Evolutionary conservation across 1,140 invertebrate species (phyloP).

Genomic region (Diachasma alloeum): DNA sequence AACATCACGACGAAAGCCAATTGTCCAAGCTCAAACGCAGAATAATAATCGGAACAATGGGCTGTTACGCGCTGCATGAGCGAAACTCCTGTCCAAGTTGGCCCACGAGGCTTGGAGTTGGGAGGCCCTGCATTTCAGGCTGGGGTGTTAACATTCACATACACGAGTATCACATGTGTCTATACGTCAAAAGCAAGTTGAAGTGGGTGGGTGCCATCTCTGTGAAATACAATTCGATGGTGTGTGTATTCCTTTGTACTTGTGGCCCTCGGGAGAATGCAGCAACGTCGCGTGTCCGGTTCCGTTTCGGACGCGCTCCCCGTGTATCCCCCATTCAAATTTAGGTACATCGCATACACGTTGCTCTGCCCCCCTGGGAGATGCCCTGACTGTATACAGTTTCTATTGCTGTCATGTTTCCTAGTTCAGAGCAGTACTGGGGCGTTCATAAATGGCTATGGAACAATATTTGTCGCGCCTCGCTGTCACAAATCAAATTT

Average conservation of each 20-base stretch:
- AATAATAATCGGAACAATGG: conserved; percentile 27
- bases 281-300: conserved; percentile 24
- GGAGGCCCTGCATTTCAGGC: background rate
- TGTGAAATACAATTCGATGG: background rate
- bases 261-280: conserved; percentile 20
- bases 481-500: background rate
- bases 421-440: background rate
- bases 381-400: background rate
- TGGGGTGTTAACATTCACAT: background rate
- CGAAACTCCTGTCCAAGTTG: background rate
- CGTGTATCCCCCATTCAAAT: conserved; percentile 28
- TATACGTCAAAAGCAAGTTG: background rate
- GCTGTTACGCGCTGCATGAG: background rate
- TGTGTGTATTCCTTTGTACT: conserved; percentile 3
- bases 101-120: background rate
- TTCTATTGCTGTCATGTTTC: conserved; percentile 5
- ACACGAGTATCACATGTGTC: background rate
- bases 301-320: conserved; percentile 22
- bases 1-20: conserved; percentile 10
- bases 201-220: background rate
- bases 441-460: background rate
- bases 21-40: conserved; percentile 22
- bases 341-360: background rate
- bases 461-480: background rate
- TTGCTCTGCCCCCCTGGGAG: background rate